phyloP scores from a whole-genome alignment of 2,113 vertebrate species.

The cattle (Bos taurus) region ARS-UCD2.0 NC_037351.1:625001-625500 shows the following conservation, averaged over 20 bases:
- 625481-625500: background rate
- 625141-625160: background rate
- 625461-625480: background rate
- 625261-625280: background rate
- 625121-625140: accelerated
- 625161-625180: too few relatives aligned
- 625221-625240: background rate
- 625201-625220: background rate
- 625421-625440: background rate
- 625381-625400: background rate
- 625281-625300: background rate
- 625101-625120: background rate
- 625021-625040: background rate
- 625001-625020: accelerated
- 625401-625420: too few relatives aligned
- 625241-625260: background rate
- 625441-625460: too few relatives aligned
- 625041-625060: background rate
- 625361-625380: background rate
- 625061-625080: background rate
- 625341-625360: too few relatives aligned
- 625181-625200: too few relatives aligned
- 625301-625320: background rate
- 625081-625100: background rate
- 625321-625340: too few relatives aligned